phyloP scores from a whole-genome alignment of 2,113 vertebrate genomes.

The Oophaga pumilio region DNA sequence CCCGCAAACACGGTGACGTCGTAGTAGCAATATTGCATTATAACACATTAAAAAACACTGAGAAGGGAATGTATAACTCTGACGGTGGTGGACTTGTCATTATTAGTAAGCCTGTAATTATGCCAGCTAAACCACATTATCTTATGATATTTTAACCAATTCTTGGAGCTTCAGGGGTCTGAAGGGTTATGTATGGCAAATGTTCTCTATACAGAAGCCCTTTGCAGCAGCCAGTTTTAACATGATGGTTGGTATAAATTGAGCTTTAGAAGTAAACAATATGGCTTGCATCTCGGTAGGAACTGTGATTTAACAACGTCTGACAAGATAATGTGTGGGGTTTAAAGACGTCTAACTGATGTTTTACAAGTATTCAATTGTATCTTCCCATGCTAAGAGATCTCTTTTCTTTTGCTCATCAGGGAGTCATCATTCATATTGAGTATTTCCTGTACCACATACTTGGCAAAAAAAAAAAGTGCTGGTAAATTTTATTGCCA shows the following conservation, averaged over 20 bases:
- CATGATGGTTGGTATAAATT: slow-evolving; percentile 16
- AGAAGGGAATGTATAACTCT: background rate
- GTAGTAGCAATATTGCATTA: background rate
- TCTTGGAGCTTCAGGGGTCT: background rate
- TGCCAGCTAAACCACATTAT: background rate
- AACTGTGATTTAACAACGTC: slow-evolving; percentile 30
- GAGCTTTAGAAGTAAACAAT: slow-evolving; percentile 30
- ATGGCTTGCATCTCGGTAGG: slow-evolving; percentile 46
- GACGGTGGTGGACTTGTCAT: no score
- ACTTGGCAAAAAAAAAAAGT: slow-evolving; percentile 25
- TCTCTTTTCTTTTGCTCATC: slow-evolving; percentile 42
- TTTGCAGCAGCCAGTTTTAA: background rate
- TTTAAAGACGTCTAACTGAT: slow-evolving; percentile 49
- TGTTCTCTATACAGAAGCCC: background rate
- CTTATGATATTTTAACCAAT: background rate
- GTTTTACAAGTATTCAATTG: slow-evolving; percentile 53
- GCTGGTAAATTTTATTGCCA: slow-evolving; percentile 31
- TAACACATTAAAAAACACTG: background rate
- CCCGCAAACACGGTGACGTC: background rate
- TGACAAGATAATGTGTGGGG: slow-evolving; percentile 50
- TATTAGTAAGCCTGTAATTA: background rate
- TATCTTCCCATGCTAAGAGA: slow-evolving; percentile 43
- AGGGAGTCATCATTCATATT: slow-evolving; percentile 47
- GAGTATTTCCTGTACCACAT: slow-evolving; percentile 35
- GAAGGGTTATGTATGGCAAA: background rate